Base-by-base conservation (phyloP, 2,797 vertebrate species). In the Sarcoramphus papa region DNA sequence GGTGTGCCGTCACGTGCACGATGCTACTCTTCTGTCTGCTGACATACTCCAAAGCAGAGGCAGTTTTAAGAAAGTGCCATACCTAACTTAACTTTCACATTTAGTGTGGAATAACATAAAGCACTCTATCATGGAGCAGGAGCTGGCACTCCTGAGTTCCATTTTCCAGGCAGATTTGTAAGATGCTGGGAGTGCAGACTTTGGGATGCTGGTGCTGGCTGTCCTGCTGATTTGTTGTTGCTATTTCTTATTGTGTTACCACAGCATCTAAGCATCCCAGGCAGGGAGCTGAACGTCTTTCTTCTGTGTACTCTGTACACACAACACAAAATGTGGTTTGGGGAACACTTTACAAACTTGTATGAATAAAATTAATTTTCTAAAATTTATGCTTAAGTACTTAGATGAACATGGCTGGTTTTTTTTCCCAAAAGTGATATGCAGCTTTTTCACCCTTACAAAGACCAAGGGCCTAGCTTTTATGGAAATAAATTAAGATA, bases 1-100 rank as follows among this genome's bases (percentile, higher is more conserved):
- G n/a, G 16, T 18, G 43, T n/a, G 76, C 56, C 2, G 0, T 37
- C 54, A 12, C 0, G 0, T 25, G 59, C 23, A 9, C 0, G 1
- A 4, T 5, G 30, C 47, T 68, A 72, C 68, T 50, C 11, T 53
- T 81, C 60, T 60, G 21, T 47, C 48, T 56, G 37, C 57, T 31
- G 53, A 9, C 15, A 2, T 5, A 4, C 4, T 7, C 47, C 69
- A 79, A 18, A 51, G 75, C 40, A 74, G 65, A 68, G 48, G 45
- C 57, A 48, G 16, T 16, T 62, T 43, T 59, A 43, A 27, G 33
- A 13, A 50, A 7, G 8, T 28, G 35, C 62, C n/a, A 5, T 11
- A 19, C 12, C 50, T n/a, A 25, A 28, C 30, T n/a, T 27, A 31
- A 11, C 62, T 74, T 50, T 6, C 56, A 56, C 47, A 16, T 60